phyloP scores from a whole-genome alignment of 35 echinoderm and acorn worm species.

The Amphiura filiformis region DNA sequence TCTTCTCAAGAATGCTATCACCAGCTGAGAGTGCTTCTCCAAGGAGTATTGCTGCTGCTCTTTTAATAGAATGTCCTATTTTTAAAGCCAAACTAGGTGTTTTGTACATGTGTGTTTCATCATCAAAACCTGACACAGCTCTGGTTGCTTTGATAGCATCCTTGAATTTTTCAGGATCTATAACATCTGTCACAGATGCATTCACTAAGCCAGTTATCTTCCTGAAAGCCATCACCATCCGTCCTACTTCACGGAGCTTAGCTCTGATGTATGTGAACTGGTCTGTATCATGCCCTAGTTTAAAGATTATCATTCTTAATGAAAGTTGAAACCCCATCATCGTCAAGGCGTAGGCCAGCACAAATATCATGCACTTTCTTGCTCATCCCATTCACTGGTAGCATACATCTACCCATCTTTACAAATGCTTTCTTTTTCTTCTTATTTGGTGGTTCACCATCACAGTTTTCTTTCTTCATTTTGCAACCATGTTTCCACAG shows the following conservation, averaged over 20 bases:
- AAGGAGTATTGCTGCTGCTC: background rate
- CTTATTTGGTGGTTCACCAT: slow-evolving; percentile 12
- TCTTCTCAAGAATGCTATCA: background rate
- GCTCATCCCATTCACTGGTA: background rate
- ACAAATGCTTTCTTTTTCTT: background rate
- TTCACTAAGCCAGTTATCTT: background rate
- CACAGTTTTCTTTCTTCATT: background rate
- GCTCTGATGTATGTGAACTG: background rate
- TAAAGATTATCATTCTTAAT: slow-evolving; percentile 29
- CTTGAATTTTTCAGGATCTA: slow-evolving; percentile 16
- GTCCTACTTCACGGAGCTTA: background rate
- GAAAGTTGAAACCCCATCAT: slow-evolving; percentile 14
- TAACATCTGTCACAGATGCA: slow-evolving; percentile 9
- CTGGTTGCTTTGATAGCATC: slow-evolving; percentile 26
- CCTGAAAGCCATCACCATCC: background rate
- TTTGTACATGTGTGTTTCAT: slow-evolving; percentile 17
- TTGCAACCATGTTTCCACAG: slow-evolving; percentile 54
- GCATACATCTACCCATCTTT: slow-evolving; percentile 13
- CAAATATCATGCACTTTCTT: slow-evolving; percentile 11
- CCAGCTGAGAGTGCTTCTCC: slow-evolving; percentile 10
- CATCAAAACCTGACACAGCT: slow-evolving; percentile 12
- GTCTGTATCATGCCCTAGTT: slow-evolving; percentile 20
- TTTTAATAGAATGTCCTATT: slow-evolving; percentile 29
- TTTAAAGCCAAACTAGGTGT: slow-evolving; percentile 43
- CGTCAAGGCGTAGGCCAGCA: slow-evolving; percentile 16